These are phyloP conservation scores for Malthinus seriepunctatus DNA, from an alignment of 2,888 invertebrate genomes.

Conservation along the genomic window DNA sequence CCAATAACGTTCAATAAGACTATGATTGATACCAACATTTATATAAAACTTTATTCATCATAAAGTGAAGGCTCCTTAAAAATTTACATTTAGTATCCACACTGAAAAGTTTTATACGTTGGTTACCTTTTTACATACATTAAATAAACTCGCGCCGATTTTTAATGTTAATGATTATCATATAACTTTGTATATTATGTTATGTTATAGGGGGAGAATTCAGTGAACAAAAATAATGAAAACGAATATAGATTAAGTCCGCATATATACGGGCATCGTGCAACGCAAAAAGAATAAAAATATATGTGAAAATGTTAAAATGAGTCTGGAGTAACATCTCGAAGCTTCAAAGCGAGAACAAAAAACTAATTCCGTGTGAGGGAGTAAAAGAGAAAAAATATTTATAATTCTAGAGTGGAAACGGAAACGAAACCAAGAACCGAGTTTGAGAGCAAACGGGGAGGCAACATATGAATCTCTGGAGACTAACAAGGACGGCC, in stretches of 20 bases:
- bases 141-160: not conserved
- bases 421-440: conserved; percentile 37
- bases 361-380: conserved; percentile 47
- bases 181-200: not conserved
- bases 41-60: too few relatives aligned
- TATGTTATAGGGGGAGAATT: conserved; percentile 6
- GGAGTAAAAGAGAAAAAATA: conserved; percentile 49
- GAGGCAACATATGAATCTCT: conserved; percentile 48
- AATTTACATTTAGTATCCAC: conserved; percentile 1
- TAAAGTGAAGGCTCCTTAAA: too few relatives aligned
- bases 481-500: conserved; percentile 48
- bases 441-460: conserved; percentile 28
- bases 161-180: conserved; percentile 7
- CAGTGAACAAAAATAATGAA: conserved; percentile 21
- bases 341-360: conserved; percentile 35
- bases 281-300: conserved; percentile 36
- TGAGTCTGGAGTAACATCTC: conserved; percentile 31
- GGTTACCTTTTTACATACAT: conserved; percentile 3
- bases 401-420: conserved; percentile 53
- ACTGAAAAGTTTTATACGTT: not conserved
- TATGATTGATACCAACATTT: too few relatives aligned
- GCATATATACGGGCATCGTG: conserved; percentile 21
- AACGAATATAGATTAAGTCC: conserved; percentile 26
- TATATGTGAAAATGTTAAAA: conserved; percentile 25
- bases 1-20: too few relatives aligned